Evolutionary conservation across 2,113 vertebrate genomes (phyloP).

Genomic region (Channa argus): DNA sequence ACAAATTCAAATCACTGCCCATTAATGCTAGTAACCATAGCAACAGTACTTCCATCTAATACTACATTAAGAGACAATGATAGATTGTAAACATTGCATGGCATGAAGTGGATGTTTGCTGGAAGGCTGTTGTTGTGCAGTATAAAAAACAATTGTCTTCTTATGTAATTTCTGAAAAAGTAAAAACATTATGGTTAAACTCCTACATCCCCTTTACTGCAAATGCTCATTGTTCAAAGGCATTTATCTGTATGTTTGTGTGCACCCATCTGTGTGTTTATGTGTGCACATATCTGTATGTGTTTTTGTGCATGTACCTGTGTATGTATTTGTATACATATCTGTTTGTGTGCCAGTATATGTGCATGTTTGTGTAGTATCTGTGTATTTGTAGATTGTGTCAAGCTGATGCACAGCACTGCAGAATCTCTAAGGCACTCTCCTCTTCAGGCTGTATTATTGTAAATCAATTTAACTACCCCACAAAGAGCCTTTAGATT

Average conservation of each 20-base stretch:
- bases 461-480: slow-evolving; percentile 30
- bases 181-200: neutral
- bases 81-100: neutral
- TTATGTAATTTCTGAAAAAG: too few species aligned
- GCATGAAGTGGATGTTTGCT: too few species aligned
- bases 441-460: slow-evolving; percentile 24
- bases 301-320: neutral
- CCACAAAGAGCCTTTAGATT: slow-evolving; percentile 58
- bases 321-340: too few species aligned
- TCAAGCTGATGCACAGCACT: slow-evolving; percentile 4
- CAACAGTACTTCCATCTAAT: neutral
- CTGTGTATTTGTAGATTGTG: slow-evolving; percentile 2
- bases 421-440: slow-evolving; percentile 6
- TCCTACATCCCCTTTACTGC: neutral
- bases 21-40: neutral
- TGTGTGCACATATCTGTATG: neutral
- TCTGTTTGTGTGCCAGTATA: too few species aligned
- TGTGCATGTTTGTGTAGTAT: neutral
- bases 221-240: neutral
- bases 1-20: too few species aligned
- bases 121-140: too few species aligned
- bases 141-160: too few species aligned
- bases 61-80: neutral
- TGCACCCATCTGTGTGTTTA: neutral
- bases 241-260: neutral